Evolutionary conservation across 2,797 vertebrate species (phyloP), one percentile per base, ranked within the genome.

Genomic region (Mallotus villosus): DNA sequence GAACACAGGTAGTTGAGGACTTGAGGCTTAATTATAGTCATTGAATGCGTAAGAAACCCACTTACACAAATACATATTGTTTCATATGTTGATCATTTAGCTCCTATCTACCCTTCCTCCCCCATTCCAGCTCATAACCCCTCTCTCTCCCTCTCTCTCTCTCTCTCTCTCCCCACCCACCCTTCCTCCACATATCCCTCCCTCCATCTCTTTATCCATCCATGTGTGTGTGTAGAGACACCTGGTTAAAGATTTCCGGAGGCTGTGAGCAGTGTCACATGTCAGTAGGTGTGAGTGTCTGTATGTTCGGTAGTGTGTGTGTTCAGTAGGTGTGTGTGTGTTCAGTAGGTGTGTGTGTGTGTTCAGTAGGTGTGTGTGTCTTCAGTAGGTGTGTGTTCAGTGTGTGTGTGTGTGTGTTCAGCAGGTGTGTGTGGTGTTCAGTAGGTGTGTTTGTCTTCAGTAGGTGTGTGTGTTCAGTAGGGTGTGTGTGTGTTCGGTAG

Each of bases 331-430:
- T 74, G 9, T 62, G 60, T 61, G 19, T n/a, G 22, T 61, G 16
- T 61, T 14, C 29, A 29, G 60, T 29, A 17, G 27, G 60, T 57
- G 53, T 57, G 53, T 57, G 53, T 57, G 2, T 57, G 53, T 57
- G 80, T 84, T 71, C 41, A 46, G 41, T 82, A 75, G 82, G 80
- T 57, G 17, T 57, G 8, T 12, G 11, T 21, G 34, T 63, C 32
- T 37, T 27, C 37, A 11, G 37, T 19, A n/a, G 17, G 32, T 37
- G 32, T 62, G 25, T 62, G 51, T 55, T 41, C 37, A 41, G 51
- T 55, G 7, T 3, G 53, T 55, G 53, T 55, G 53, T 55, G 53
- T 55, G 53, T 55, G n/a, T 55, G n/a, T 55, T 17, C 17, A n/a
- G 37, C n/a, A 21, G 16, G 53, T 55, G 17, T 55, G 53, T 55